Evolutionary conservation across 2,113 vertebrate genomes (phyloP).

Genomic region (Phrynocephalus versicolor): DNA sequence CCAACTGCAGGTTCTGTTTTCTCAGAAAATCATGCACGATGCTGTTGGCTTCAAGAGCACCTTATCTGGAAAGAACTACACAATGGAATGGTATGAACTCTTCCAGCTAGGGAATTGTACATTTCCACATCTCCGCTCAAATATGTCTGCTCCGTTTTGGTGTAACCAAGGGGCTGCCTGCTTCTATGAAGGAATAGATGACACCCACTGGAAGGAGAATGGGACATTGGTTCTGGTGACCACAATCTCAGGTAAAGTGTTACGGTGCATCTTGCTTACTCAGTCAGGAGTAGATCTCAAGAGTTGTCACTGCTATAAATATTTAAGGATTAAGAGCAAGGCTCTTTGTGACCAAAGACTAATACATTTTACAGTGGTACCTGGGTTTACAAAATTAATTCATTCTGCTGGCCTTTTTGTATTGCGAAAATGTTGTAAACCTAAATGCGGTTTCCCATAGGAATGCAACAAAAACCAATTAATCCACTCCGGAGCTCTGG

Average conservation of each 20-base stretch:
- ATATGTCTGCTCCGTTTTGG: constrained; percentile 86
- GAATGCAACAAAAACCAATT: no score
- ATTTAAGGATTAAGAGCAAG: no score
- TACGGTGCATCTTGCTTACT: not conserved
- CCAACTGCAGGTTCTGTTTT: not conserved
- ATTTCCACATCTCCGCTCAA: constrained; percentile 89
- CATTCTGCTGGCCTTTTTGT: no score
- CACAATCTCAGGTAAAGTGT: constrained; percentile 83
- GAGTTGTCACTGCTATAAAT: no score
- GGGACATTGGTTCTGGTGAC: constrained; percentile 89
- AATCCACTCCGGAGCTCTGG: no score
- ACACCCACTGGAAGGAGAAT: constrained; percentile 92
- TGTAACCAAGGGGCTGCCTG: constrained; percentile 99
- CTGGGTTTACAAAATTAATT: no score
- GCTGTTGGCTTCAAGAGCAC: constrained; percentile 90
- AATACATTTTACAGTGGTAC: no score
- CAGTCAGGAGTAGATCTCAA: not conserved
- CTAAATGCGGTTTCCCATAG: no score
- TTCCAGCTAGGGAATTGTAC: constrained; percentile 98
- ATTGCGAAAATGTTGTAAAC: no score
- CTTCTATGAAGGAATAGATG: constrained; percentile 93
- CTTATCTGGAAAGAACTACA: constrained; percentile 85
- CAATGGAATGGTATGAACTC: constrained; percentile 98
- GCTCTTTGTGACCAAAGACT: no score
- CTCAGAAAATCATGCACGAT: constrained; percentile 97